Base-by-base conservation (phyloP, 2,888 invertebrate genomes). In the Cephus sareptanus region DNA sequence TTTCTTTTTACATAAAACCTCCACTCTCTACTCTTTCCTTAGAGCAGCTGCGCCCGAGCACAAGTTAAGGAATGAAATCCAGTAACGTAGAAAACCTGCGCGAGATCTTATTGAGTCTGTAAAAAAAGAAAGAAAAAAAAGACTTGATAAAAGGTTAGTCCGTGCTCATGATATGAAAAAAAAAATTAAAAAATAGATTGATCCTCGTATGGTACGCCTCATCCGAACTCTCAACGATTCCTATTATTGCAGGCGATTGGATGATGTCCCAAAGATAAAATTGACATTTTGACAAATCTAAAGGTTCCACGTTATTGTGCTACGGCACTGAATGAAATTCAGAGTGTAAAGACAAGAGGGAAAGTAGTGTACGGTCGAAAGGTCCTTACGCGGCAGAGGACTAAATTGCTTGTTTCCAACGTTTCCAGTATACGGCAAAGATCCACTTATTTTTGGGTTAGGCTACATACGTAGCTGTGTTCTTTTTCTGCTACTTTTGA, bases 381-480 rank as follows among this genome's bases (percentile, higher is more conserved):
- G 84, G 76, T 84, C 82, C 82, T 83, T 75, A 80, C 79, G 76
- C 78, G 74, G 73, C 75, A 80, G 81, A 79, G 79, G 76, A 81
- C 80, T 83, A 81, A 83, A 83, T 83, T 84, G 82, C 82, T 81
- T 80, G 82, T 80, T 84, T 80, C 79, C 77, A 78, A 73, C 80
- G 75, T 79, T 76, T 76, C 34, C 77, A 56, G 77, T 79, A 75
- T 79, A 75, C 70, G 23, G 34, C 79, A 76, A 33, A 76, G 70
- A 76, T 56, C 75, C 74, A 56, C 9, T 56, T 71, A 71, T 23
- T 71, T 31, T 71, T 34, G 31, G 33, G 56, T 76, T 33, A 40
- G 68, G 77, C 71, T 34, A 23, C 9, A 6, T 56, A 23, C 56
- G 6, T 15, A 15, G 9, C 56, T 1, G 23, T 56, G 23, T 23